A percentile compares a stretch with the other conserved stretches of the same genome.
phyloP scores from a whole-genome alignment of 2,797 vertebrate species.

The Microctenopoma stevenorrisi region DNA sequence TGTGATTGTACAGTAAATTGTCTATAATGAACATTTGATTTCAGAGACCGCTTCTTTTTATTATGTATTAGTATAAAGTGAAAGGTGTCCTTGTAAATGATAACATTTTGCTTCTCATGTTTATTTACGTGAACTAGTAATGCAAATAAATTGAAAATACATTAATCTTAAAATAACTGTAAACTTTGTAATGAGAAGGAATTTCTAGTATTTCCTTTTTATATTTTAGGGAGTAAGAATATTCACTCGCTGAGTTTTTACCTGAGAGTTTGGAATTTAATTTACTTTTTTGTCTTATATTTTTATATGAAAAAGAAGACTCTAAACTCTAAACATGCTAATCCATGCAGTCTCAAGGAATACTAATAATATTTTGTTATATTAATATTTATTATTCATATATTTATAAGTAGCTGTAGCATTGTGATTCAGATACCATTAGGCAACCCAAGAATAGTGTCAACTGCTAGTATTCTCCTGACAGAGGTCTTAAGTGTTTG shows the following conservation, averaged over 20 bases:
- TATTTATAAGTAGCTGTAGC: constrained; percentile 9
- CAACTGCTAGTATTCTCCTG: constrained; percentile 69
- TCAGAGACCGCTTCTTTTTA: background rate
- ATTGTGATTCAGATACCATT: constrained; percentile 55
- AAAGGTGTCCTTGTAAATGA: background rate
- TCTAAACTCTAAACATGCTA: background rate
- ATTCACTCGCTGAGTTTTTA: no score
- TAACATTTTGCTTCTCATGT: background rate
- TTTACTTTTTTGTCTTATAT: background rate
- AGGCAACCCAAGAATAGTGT: constrained; percentile 61
- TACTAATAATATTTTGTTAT: constrained; percentile 29
- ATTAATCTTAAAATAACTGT: no score
- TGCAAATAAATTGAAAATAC: no score
- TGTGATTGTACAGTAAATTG: no score
- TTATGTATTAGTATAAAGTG: background rate
- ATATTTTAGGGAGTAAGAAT: no score
- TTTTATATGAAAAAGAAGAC: background rate
- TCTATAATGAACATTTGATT: no score
- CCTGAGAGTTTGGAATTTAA: background rate
- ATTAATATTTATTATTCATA: constrained; percentile 33
- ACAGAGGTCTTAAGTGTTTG: constrained; percentile 78
- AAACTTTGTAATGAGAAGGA: no score
- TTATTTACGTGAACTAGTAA: background rate
- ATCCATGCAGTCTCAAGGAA: constrained; percentile 13
- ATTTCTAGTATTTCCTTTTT: no score